Conservation (phyloP, 2,888 invertebrate genomes). For the Nymphalis urticae region DNA sequence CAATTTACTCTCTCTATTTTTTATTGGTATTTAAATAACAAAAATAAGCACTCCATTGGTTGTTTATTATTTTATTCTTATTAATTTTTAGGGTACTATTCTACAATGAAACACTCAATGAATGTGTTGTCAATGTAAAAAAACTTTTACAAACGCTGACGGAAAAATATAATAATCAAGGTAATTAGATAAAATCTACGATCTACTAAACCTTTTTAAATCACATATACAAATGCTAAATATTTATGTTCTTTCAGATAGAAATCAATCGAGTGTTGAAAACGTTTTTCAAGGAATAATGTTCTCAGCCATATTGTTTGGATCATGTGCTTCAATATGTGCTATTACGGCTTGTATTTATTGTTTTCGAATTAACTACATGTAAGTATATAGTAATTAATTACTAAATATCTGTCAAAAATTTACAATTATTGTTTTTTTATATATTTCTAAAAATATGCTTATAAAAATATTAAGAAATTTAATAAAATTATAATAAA, state of each 20-base stretch:
- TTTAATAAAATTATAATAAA: too few relatives aligned
- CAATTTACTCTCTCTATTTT: not conserved
- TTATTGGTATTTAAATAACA: not conserved
- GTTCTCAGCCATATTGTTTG: constrained; percentile 56
- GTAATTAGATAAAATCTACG: constrained; percentile 35
- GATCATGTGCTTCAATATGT: constrained; percentile 55
- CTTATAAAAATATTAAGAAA: too few relatives aligned
- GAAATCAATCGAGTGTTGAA: constrained; percentile 54
- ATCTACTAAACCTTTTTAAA: not conserved
- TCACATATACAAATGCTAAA: not conserved
- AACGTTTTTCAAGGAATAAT: constrained; percentile 58
- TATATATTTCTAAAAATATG: too few relatives aligned
- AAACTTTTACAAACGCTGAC: constrained; percentile 47
- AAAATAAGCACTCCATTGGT: not conserved
- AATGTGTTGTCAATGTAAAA: constrained; percentile 55
- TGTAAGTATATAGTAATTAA: constrained; percentile 48
- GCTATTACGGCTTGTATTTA: constrained; percentile 58
- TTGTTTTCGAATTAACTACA: constrained; percentile 62
- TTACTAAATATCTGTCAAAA: too few relatives aligned
- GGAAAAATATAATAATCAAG: constrained; percentile 50
- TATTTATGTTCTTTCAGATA: constrained; percentile 49
- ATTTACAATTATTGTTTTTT: too few relatives aligned
- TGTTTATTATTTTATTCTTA: constrained; percentile 5
- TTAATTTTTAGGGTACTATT: constrained; percentile 53
- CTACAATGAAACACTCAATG: constrained; percentile 54